phyloP scores from a whole-genome alignment of 37 sponge, comb jelly and placozoan genomes.

The Halisarca cf. caerulea region DNA sequence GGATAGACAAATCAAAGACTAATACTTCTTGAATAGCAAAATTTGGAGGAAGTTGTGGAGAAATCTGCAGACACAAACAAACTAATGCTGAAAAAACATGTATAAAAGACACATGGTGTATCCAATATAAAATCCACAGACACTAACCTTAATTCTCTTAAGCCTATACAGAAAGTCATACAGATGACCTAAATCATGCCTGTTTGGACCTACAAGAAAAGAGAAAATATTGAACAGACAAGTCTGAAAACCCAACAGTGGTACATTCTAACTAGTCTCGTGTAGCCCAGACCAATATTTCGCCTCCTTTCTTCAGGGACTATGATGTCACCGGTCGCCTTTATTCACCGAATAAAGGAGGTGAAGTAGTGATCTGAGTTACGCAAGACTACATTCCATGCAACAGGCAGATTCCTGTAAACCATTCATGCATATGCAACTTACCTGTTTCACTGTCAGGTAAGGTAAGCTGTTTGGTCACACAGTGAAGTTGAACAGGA shows the following conservation, averaged over 20 bases:
- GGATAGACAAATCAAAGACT: slow-evolving; percentile 49
- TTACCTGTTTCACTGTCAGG: slow-evolving; percentile 25
- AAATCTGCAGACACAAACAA: background rate
- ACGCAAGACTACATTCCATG: too few species aligned
- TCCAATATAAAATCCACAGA: too few species aligned
- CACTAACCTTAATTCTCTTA: slow-evolving; percentile 57
- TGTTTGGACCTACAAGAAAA: background rate
- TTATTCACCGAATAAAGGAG: too few species aligned
- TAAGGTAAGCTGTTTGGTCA: slow-evolving; percentile 44
- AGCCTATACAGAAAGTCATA: slow-evolving; percentile 73
- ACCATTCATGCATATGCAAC: too few species aligned
- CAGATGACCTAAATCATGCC: slow-evolving; percentile 70
- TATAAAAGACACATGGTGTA: background rate
- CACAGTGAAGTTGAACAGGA: slow-evolving; percentile 69
- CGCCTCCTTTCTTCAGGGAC: too few species aligned
- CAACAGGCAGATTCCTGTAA: too few species aligned
- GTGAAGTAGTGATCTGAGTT: too few species aligned
- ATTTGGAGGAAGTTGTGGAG: background rate
- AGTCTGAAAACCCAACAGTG: too few species aligned
- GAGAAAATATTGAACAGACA: background rate
- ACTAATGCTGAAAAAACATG: background rate
- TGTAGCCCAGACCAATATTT: too few species aligned
- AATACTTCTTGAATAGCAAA: background rate
- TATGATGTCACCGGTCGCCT: too few species aligned
- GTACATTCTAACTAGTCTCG: too few species aligned